A percentile compares a stretch with the other conserved stretches of the same genome.
Evolutionary conservation across 2,888 invertebrate genomes (phyloP).

Genomic region (Limnephilus marmoratus): DNA sequence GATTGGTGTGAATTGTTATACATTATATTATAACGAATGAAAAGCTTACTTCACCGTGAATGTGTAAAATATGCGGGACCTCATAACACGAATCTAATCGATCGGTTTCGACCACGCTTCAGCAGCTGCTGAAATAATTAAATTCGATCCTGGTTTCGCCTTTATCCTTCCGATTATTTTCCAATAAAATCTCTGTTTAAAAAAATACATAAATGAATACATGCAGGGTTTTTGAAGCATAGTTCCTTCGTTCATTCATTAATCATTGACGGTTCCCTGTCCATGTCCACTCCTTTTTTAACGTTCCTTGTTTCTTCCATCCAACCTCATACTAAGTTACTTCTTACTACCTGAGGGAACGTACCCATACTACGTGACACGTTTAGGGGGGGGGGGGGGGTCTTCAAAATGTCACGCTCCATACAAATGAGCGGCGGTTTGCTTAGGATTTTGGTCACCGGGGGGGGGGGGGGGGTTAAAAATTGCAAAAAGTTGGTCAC

Average conservation of each 20-base stretch:
- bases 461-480: too few species aligned
- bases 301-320: background rate
- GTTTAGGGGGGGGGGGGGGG: too few species aligned
- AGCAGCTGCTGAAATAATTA: conserved; percentile 8
- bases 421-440: too few species aligned
- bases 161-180: background rate
- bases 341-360: background rate
- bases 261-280: background rate
- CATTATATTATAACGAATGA: background rate
- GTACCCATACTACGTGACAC: too few species aligned
- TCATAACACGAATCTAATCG: background rate
- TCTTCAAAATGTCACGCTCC: too few species aligned
- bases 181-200: background rate
- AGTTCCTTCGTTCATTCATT: background rate
- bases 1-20: background rate
- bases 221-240: background rate
- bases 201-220: background rate
- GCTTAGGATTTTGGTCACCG: too few species aligned
- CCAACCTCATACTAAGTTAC: background rate
- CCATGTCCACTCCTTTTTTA: background rate
- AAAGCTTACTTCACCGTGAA: background rate
- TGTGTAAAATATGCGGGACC: conserved; percentile 5
- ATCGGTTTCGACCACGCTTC: background rate
- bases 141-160: background rate
- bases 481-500: too few species aligned